Base-by-base conservation (phyloP, 2,113 vertebrate species). In the Haplochromis vanheusdeni region DNA sequence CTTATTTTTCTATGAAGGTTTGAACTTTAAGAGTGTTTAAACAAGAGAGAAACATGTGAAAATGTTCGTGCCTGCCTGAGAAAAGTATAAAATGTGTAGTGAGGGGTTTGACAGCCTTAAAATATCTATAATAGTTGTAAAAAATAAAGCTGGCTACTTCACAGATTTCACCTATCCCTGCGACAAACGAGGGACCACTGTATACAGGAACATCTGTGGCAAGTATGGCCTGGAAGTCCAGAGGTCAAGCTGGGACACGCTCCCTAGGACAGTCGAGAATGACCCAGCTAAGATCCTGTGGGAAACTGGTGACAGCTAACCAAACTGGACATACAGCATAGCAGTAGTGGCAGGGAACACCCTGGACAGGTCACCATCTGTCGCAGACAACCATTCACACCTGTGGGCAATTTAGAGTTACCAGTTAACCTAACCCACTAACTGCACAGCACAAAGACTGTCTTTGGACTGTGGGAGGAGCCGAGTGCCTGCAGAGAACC, bases 131-230 rank as follows among this genome's bases (percentile, higher is more conserved):
- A 60, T 58, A 31, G 3, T 58, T 31, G 26, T 31, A 31, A 4
- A 60, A 60, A 60, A 17, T 60, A 60, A 60, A 60, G 26, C 56
- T 60, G 56, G 2, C 14, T 60, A 10, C 9, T 60, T 60, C 13
- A 58, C 26, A 58, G 7, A 58, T 16, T 58, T 58, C 5, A 31
- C 26, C 55, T 0, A 1, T 7, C 23, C 56, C 14, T 17, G 56
- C 5, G 8, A 60, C 5, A 60, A 60, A 31, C 0, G 1, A 31
- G 56, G 28, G 31, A 35, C 16, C 0, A 4, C 58, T n/a, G 6
- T 35, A n/a, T 35, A 62, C 58, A 35, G 28, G 16, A 62, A 33
- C 16, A 33, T 60, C 3, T 60, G 56, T 60, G 14, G 5, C 16
- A 19, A 11, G 58, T 62, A 35, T n/a, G 17, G 2, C 58, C 58